Percentiles rank a stretch among this genome's conserved stretches.
These are phyloP conservation scores for Ips nitidus DNA, from an alignment of 1,140 invertebrate species.

Conservation along the genomic window DNA sequence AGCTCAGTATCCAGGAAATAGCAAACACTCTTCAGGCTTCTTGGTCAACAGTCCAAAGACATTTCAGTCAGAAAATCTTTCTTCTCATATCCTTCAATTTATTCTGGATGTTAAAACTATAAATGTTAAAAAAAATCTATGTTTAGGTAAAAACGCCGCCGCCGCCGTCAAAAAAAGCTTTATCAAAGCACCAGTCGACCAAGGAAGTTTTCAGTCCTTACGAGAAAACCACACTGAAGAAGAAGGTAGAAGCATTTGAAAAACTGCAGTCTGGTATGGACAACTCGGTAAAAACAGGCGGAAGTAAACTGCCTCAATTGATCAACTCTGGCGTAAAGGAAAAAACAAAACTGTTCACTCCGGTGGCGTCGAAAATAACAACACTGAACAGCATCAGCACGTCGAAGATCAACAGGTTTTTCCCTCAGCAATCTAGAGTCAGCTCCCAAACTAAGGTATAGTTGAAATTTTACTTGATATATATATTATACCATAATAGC, in stretches of 20 bases:
- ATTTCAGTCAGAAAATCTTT: neutral
- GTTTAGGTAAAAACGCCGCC: constrained; percentile 25
- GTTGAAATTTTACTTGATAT: too few relatives aligned
- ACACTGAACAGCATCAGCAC: too few relatives aligned
- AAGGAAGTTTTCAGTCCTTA: constrained; percentile 58
- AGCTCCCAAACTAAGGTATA: too few relatives aligned
- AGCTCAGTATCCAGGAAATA: neutral
- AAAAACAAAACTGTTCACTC: constrained; percentile 8
- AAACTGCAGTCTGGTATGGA: constrained; percentile 47
- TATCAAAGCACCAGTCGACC: neutral
- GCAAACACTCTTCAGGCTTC: neutral
- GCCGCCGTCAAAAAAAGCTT: constrained; percentile 11
- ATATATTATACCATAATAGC: too few relatives aligned
- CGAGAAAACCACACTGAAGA: constrained; percentile 61
- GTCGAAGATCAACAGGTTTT: too few relatives aligned
- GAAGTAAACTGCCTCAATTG: constrained; percentile 8
- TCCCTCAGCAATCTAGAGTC: too few relatives aligned
- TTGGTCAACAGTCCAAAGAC: neutral
- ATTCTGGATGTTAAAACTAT: too few relatives aligned
- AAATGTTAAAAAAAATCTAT: too few relatives aligned
- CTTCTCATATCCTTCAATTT: too few relatives aligned
- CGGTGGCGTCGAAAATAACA: too few relatives aligned
- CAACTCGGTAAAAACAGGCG: constrained; percentile 5
- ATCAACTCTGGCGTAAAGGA: constrained; percentile 32
- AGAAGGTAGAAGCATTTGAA: constrained; percentile 64